Evolutionary conservation across 2,113 vertebrate genomes (phyloP), one percentile per base, ranked within the genome.

Genomic region (Eidolon helvum): DNA sequence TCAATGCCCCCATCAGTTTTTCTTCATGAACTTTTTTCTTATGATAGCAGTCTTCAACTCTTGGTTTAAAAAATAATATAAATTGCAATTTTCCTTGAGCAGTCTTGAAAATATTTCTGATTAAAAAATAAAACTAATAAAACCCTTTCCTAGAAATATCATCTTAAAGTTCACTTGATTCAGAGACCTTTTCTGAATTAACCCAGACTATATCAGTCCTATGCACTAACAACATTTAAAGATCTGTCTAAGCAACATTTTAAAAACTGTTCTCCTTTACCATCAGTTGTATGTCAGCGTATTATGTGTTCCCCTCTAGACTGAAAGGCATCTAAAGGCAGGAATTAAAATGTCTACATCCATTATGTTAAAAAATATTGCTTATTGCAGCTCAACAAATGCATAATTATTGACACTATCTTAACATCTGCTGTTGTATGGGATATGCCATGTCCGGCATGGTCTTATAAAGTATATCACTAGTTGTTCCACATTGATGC

Each of bases 91-190:
- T 65, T 48, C 48, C 33, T 65, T 94, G 16, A 89, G 68, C 30
- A 63, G 40, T 93, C 61, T 93, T 94, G 18, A 95, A 66, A 95
- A 66, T n/a, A 74, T 16, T 10, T 95, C 18, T 83, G 16, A 69
- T 92, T 84, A 38, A 95, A 95, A 93, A 53, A 43, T 74, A 94
- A 69, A 15, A 90, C 33, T 19, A 87, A 79, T 26, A 45, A 63
- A 87, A 65, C 2, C 7, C 12, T 75, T 91, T 43, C 35, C 4
- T 43, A 94, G 45, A 94, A 87, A 61, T 69, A 71, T 95, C 10
- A 90, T 53, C 4, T 45, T 84, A 94, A 84, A 6, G 0, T 45
- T 96, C 18, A 79, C 19, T 33, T 28, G n/a, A 43, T 35, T 35
- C 30, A 88, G 48, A 88, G 35, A 68, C 0, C 7, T 75, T 86